Conservation (phyloP, 2,113 vertebrate species). For the Nansenia antarctica region DNA sequence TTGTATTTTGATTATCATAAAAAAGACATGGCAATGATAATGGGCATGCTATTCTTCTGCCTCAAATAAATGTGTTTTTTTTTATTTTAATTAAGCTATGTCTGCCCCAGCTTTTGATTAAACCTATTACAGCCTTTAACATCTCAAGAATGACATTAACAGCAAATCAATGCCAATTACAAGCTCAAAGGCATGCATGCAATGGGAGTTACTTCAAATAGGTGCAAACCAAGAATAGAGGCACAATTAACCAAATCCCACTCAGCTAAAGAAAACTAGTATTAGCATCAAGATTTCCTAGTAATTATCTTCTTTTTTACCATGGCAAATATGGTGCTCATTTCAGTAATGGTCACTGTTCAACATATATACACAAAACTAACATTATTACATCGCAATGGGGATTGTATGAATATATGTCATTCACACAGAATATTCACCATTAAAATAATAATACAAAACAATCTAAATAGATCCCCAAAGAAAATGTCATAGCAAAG, state of each 20-base stretch:
- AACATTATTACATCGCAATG: neutral
- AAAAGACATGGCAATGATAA: neutral
- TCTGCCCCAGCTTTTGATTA: too few relatives aligned
- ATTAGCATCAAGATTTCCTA: neutral
- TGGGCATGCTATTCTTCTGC: neutral
- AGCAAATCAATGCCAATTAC: neutral
- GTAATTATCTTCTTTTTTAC: neutral
- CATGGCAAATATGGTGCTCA: neutral
- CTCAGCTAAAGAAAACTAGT: slow-evolving; percentile 16
- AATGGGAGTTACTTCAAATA: neutral
- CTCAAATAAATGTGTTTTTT: neutral
- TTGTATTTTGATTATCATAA: neutral
- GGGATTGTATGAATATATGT: neutral
- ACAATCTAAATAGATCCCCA: neutral
- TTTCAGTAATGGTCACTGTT: neutral
- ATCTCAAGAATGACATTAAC: neutral
- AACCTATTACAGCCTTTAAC: neutral
- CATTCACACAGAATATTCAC: neutral
- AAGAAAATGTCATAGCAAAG: neutral
- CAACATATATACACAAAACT: slow-evolving; percentile 2
- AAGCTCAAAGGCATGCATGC: slow-evolving; percentile 5
- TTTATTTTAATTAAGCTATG: neutral
- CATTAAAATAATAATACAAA: neutral
- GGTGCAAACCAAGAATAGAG: neutral
- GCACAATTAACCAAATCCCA: neutral